Percentiles rank a stretch among this genome's conserved stretches.
Conservation (phyloP, 2,888 invertebrate species). For the Nipponacmea schrenckii region DNA sequence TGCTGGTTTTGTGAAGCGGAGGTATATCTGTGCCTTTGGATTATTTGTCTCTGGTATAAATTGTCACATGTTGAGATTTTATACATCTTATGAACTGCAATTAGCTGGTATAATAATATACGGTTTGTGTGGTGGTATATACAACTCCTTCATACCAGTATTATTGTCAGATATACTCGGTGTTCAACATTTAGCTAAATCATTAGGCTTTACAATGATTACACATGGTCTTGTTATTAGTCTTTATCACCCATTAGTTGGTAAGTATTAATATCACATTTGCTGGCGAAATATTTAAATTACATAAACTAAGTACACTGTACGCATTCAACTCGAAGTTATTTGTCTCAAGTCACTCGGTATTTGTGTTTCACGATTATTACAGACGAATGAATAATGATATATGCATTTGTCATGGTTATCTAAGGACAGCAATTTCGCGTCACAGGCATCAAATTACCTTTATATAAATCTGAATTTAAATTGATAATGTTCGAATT, state of each 20-base stretch:
- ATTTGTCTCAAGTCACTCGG: too few relatives aligned
- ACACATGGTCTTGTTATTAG: not conserved
- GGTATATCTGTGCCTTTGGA: not conserved
- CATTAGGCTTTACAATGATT: not conserved
- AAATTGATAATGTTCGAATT: too few relatives aligned
- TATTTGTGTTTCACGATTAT: too few relatives aligned
- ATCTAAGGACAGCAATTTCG: too few relatives aligned
- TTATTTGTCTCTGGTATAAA: not conserved
- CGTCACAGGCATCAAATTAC: too few relatives aligned
- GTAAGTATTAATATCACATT: not conserved
- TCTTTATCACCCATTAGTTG: not conserved
- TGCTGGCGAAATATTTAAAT: too few relatives aligned
- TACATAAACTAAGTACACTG: too few relatives aligned
- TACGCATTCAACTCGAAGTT: too few relatives aligned
- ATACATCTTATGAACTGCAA: not conserved
- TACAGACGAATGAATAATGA: too few relatives aligned
- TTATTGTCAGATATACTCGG: not conserved
- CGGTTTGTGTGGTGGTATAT: not conserved
- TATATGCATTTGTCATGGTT: too few relatives aligned
- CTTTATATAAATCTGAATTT: too few relatives aligned
- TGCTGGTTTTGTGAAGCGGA: not conserved
- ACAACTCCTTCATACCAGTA: not conserved
- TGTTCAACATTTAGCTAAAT: not conserved
- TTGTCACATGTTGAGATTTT: not conserved
- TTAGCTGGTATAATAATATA: not conserved